These are phyloP conservation scores for Coranthus polyacanthus DNA, from an alignment of 2,797 vertebrate species.

Conservation along the genomic window DNA sequence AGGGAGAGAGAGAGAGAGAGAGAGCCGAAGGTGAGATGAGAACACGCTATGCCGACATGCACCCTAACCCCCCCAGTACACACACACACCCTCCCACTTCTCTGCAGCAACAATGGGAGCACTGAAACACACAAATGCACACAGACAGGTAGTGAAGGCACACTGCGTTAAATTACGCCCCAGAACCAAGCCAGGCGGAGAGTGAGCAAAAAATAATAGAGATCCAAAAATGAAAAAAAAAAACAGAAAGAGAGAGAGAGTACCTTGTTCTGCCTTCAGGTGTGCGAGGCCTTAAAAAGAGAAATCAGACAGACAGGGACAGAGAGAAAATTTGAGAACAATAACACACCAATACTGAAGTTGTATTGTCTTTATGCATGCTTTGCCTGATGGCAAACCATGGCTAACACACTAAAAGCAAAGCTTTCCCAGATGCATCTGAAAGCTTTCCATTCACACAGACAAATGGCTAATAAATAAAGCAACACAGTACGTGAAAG, in stretches of 20 bases:
- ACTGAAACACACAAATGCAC: constrained; percentile 68
- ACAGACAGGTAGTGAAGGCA: constrained; percentile 67
- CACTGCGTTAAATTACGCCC: constrained; percentile 41
- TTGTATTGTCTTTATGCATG: constrained; percentile 86
- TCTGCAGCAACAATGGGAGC: constrained; percentile 56
- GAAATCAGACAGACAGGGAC: constrained; percentile 67
- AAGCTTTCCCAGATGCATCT: constrained; percentile 79
- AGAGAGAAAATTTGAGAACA: constrained; percentile 78
- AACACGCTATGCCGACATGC: constrained; percentile 64
- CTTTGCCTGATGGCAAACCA: constrained; percentile 84
- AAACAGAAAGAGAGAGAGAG: constrained; percentile 70
- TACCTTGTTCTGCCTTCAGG: constrained; percentile 99
- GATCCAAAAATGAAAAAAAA: constrained; percentile 18
- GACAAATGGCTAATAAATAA: constrained; percentile 43
- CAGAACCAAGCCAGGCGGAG: constrained; percentile 55
- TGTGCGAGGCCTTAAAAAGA: constrained; percentile 93
- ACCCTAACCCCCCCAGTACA: constrained; percentile 22
- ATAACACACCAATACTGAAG: constrained; percentile 78
- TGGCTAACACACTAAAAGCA: constrained; percentile 78
- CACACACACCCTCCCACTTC: constrained; percentile 30
- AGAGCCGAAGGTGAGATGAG: constrained; percentile 48
- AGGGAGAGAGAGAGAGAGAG: not conserved
- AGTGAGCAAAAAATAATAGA: constrained; percentile 35
- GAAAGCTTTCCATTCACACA: constrained; percentile 81
- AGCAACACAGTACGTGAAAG: constrained; percentile 31